Evolutionary conservation across 2,888 invertebrate species (phyloP), one percentile per base, ranked within the genome.

Genomic region (Apodemia hepburni): DNA sequence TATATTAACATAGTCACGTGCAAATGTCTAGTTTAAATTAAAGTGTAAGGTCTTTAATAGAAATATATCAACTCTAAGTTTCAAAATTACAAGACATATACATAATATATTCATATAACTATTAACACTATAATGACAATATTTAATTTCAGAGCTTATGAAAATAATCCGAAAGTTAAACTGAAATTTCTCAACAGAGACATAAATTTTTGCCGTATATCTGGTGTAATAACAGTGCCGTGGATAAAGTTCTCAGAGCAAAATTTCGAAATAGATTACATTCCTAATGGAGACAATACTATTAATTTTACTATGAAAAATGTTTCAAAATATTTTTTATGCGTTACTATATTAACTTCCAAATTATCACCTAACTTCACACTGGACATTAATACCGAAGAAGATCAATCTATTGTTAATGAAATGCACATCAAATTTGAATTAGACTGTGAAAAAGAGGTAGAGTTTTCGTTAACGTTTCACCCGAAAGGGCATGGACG

Each of bases 191-290:
- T 82, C 12, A 81, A 80, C 66, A 89, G 84, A 73, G 89, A 90
- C 65, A 88, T 91, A 12, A 74, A 80, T 68, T 88, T 76, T 60
- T 88, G 85, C 66, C 84, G 84, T 22, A 76, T 90, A 67, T 64
- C 69, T 51, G 90, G 90, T 38, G 88, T 91, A 0, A 84, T 91
- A 58, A 89, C 87, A 5, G 81, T 86, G 9, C 81, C 89, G 2
- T 88, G 87, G 87, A 73, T 91, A 67, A 51, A 74, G 42, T 81
- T 91, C 71, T 90, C 91, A 11, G 71, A 74, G 18, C 79, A 89
- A 6, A 80, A 80, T 64, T 91, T 89, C 75, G 85, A 88, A 76
- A 78, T 90, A 47, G 75, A 80, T 59, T 89, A 77, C 62, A 62
- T 67, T 15, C 67, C 70, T 47, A 74, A 74, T 66, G 69, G 67